Conservation (phyloP, 2,797 vertebrate genomes). For the Chromobotia macracanthus region DNA sequence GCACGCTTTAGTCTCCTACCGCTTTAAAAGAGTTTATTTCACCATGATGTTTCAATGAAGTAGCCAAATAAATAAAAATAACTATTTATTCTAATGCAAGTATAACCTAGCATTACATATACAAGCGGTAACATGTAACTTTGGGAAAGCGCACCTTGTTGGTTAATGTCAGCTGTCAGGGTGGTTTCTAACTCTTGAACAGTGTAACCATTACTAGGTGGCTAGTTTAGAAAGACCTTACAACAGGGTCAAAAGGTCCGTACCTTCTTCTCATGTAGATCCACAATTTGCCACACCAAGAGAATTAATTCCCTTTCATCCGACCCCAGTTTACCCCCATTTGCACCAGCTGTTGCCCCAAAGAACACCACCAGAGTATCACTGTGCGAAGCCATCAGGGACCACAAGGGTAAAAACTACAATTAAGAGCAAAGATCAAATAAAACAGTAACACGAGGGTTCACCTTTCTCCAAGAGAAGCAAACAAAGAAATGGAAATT, state of each 20-base stretch:
- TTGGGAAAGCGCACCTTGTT: constrained; percentile 72
- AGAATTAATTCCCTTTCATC: constrained; percentile 99
- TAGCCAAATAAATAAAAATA: background rate
- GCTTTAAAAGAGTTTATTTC: background rate
- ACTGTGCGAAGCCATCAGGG: constrained; percentile 92
- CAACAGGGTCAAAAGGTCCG: constrained; percentile 76
- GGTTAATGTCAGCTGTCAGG: constrained; percentile 72
- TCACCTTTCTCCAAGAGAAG: constrained; percentile 85
- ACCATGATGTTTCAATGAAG: background rate
- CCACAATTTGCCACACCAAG: constrained; percentile 99
- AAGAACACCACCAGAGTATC: constrained; percentile 98
- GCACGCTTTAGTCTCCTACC: constrained; percentile 64
- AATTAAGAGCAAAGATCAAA: constrained; percentile 92
- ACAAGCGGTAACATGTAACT: background rate
- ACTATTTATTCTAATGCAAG: background rate
- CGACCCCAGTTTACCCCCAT: constrained; percentile 98
- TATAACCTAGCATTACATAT: background rate
- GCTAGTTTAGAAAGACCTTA: constrained; percentile 65
- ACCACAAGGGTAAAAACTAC: constrained; percentile 92
- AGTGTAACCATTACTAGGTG: constrained; percentile 13
- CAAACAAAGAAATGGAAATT: constrained; percentile 82
- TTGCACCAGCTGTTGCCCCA: constrained; percentile 98
- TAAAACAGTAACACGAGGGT: constrained; percentile 81
- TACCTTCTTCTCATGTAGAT: constrained; percentile 97
- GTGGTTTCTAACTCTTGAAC: constrained; percentile 45